These are phyloP conservation scores for Denticeps clupeoides DNA, from an alignment of 2,797 vertebrate genomes.

Conservation along the genomic window DNA sequence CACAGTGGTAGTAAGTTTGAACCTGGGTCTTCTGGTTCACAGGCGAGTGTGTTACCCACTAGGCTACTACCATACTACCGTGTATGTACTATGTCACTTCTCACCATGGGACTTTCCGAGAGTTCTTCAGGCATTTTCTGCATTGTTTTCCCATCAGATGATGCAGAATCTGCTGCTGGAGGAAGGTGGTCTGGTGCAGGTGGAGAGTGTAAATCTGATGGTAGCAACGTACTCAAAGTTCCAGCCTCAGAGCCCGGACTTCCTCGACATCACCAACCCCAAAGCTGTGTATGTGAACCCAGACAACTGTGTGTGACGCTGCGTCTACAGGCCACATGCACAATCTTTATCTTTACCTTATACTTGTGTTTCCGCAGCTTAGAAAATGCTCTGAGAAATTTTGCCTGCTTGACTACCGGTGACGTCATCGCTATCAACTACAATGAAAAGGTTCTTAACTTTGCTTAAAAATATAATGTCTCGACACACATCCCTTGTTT, in stretches of 20 bases:
- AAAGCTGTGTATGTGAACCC: constrained; percentile 84
- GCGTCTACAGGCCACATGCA: neutral
- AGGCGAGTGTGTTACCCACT: no score
- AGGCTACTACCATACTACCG: no score
- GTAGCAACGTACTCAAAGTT: constrained; percentile 98
- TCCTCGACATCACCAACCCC: constrained; percentile 96
- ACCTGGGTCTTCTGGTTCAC: no score
- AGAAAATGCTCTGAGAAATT: constrained; percentile 94
- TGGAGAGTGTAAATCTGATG: constrained; percentile 97
- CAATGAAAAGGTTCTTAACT: constrained; percentile 98
- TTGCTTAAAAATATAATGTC: no score
- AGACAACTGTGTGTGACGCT: neutral
- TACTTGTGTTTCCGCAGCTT: constrained; percentile 69
- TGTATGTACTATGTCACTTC: neutral
- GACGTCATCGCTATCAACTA: constrained; percentile 98
- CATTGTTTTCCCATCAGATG: constrained; percentile 64
- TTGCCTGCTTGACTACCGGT: constrained; percentile 91
- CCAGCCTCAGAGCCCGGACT: constrained; percentile 95
- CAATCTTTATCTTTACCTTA: neutral
- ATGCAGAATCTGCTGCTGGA: constrained; percentile 97
- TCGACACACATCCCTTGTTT: no score
- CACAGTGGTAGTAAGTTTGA: no score
- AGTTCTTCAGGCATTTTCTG: neutral
- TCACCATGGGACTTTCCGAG: neutral
- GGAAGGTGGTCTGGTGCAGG: constrained; percentile 91